These are phyloP conservation scores for Pherbina coryleti DNA, from an alignment of 2,888 invertebrate genomes.

Conservation along the genomic window DNA sequence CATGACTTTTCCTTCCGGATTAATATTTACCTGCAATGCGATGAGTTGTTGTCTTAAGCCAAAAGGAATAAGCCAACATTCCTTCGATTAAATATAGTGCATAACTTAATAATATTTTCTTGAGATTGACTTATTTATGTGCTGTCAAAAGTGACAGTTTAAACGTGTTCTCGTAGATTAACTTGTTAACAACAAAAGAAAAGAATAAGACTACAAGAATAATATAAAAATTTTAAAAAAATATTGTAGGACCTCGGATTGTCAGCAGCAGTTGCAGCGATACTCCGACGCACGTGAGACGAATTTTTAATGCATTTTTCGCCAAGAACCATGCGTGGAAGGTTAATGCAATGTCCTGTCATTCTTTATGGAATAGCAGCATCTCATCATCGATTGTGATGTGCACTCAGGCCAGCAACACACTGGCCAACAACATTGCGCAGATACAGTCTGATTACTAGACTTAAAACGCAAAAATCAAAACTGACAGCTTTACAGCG, in stretches of 20 bases:
- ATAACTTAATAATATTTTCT: background rate
- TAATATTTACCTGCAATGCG: no score
- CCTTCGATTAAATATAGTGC: background rate
- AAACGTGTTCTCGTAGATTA: conserved; percentile 22
- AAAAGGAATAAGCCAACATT: no score
- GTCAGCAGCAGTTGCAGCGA: conserved; percentile 8
- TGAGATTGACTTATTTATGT: conserved; percentile 14
- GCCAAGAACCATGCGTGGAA: background rate
- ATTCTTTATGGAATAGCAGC: background rate
- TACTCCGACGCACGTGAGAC: conserved; percentile 8
- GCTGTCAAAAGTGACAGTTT: conserved; percentile 29
- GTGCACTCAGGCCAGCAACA: background rate
- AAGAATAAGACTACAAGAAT: background rate
- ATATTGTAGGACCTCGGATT: background rate
- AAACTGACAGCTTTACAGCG: conserved; percentile 19
- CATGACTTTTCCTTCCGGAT: no score
- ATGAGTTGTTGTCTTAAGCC: no score
- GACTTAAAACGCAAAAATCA: background rate
- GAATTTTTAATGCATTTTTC: conserved; percentile 1
- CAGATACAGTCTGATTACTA: background rate
- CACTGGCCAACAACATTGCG: background rate
- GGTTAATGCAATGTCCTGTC: background rate
- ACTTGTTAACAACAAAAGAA: conserved; percentile 4
- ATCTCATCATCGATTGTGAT: background rate
- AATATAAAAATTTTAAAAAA: background rate